Conservation (phyloP, 53 echinoderm and acorn worm species). For the Echinometra lucunter region DNA sequence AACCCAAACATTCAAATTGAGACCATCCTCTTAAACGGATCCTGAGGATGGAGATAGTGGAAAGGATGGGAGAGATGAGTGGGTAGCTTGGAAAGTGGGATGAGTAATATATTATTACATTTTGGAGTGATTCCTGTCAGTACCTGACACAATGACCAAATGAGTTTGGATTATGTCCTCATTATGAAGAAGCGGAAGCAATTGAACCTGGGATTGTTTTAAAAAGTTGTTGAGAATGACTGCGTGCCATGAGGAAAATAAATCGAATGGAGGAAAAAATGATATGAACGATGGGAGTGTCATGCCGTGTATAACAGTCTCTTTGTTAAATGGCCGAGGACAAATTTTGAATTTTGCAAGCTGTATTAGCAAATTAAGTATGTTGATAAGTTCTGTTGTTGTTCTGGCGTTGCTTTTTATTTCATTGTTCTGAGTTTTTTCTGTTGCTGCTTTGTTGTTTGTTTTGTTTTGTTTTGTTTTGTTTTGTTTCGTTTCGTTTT, state of each 20-base stretch:
- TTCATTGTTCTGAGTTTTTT: neutral
- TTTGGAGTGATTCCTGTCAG: constrained; percentile 16
- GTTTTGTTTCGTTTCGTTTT: too few species aligned
- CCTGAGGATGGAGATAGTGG: neutral
- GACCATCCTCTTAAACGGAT: constrained; percentile 8
- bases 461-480: too few species aligned
- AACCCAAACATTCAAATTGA: neutral
- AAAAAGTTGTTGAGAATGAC: neutral
- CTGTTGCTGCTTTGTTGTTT: neutral
- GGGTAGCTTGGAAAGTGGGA: neutral
- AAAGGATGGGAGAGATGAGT: neutral
- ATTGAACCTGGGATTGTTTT: constrained; percentile 40
- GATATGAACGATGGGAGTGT: neutral
- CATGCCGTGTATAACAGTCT: neutral
- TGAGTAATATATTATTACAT: constrained; percentile 29
- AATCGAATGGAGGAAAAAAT: neutral
- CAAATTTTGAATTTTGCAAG: neutral
- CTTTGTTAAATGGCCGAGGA: neutral
- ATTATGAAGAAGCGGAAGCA: constrained; percentile 46
- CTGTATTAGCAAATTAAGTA: neutral
- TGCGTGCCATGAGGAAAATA: constrained; percentile 23
- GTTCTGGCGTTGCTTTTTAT: too few species aligned
- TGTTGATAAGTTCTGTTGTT: neutral
- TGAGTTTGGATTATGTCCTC: constrained; percentile 4
- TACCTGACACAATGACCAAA: neutral